These are phyloP conservation scores for Caenorhabditis brenneri DNA, from an alignment of 1,140 invertebrate species.

Conservation along the genomic window DNA sequence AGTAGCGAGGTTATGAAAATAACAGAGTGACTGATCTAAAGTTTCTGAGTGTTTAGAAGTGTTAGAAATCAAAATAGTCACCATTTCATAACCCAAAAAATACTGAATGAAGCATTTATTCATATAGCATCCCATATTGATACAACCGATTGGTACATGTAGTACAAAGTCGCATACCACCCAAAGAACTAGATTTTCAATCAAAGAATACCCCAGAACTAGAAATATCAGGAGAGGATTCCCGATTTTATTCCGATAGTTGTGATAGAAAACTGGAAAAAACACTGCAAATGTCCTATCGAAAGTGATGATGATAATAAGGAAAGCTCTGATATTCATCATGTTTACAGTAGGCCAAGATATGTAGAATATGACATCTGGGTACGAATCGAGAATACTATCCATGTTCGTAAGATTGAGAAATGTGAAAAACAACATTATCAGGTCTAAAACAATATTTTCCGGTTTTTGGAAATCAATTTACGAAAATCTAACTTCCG, in stretches of 20 bases:
- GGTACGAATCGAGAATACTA: too few relatives aligned
- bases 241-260: background rate
- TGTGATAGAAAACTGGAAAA: background rate
- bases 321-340: background rate
- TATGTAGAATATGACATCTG: too few relatives aligned
- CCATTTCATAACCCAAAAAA: background rate
- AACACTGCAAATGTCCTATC: background rate
- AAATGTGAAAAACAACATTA: too few relatives aligned
- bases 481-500: too few relatives aligned
- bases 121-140: background rate
- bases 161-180: background rate
- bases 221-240: background rate
- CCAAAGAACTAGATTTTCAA: background rate
- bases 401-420: too few relatives aligned
- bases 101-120: background rate
- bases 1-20: too few relatives aligned
- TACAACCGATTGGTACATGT: background rate
- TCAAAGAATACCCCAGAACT: background rate
- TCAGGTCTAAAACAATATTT: too few relatives aligned
- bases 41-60: too few relatives aligned
- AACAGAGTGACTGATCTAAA: too few relatives aligned
- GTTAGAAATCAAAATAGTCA: too few relatives aligned
- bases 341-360: too few relatives aligned
- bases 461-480: too few relatives aligned
- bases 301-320: background rate